Evolutionary conservation across 2,888 invertebrate species (phyloP), one percentile per base, ranked within the genome.

Genomic region (Caenorhabditis sp.): DNA sequence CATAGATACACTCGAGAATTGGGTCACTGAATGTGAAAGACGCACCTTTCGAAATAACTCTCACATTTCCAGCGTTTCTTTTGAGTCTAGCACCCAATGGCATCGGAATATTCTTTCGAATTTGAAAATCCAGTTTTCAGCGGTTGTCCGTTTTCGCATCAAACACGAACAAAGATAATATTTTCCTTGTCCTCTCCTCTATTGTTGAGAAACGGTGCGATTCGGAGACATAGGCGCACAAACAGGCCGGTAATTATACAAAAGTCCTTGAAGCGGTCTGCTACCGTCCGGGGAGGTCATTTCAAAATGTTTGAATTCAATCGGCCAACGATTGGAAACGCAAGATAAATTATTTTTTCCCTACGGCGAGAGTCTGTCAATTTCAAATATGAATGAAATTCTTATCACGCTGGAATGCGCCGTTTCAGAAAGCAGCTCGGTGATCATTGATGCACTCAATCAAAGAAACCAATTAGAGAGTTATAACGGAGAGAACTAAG

Each of bases 231-330:
- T 22, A 58, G 45, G 26, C 68, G 26, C 26, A 26, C 43, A 26
- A 37, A 59, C 52, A 30, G 39, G n/a, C 17, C 41, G 45, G 41
- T 45, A 59, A 70, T 70, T 70, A 70, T 59, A 46, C 59, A 43
- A 17, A 59, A 70, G 70, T 52, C 70, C 70, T 70, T 59, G 59
- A 70, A 70, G 30, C 46, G 41, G 43, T n/a, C 37, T 7, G 24
- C 13, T 24, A 45, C 9, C 20, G 35, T 8, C 17, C 17, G 26
- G 17, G 15, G 24, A 39, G 27, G 9, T 22, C 20, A 17, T n/a
- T 15, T n/a, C 8, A 46, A 5, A 4, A n/a, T 46, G 8, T 50
- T 50, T 22, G 45, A 45, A 45, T 45, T 35, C 35, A 13, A 13
- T 35, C 35, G 13, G 35, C 13, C 35, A 13, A 3, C 35, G 6